Evolutionary conservation across 1,140 invertebrate genomes (phyloP), one percentile per base, ranked within the genome.

Genomic region (Euborellia annulipes): DNA sequence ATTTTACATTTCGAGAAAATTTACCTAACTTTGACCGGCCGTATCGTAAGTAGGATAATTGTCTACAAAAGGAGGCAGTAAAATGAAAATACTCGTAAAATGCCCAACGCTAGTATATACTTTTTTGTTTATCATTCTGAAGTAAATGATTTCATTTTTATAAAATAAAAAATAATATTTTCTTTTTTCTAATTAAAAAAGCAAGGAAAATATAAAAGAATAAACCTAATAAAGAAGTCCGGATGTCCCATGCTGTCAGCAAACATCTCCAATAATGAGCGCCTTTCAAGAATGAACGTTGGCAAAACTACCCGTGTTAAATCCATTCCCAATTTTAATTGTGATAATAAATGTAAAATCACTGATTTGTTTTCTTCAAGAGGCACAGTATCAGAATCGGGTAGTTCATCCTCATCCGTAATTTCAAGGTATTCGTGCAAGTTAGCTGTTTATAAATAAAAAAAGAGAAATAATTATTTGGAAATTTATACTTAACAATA

Each of bases 181-280:
- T n/a, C n/a, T n/a, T n/a, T n/a, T n/a, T n/a, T n/a, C n/a, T n/a
- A n/a, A n/a, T n/a, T n/a, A n/a, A n/a, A n/a, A n/a, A n/a, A n/a
- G n/a, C n/a, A n/a, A 38, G 36, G 11, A 27, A 13, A 21, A 41
- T 41, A 19, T 20, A 6, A 41, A 14, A n/a, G 27, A 36, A 63
- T 64, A 64, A 60, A 75, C 73, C 70, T 67, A 48, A 72, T 64
- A 45, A 79, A 68, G 41, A 78, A 60, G 55, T 78, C 72, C 6
- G 72, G 68, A 59, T 78, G 75, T 38, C 74, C 73, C 57, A 79
- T 76, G 56, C 75, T 77, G 57, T 78, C 74, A 3, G 72, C 67
- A 49, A 78, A 68, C 65, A 76, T 78, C 55, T 78, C 75, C 6
- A 78, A 61, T 38, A 78, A 62, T 13, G 76, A 78, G 13, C 75